Percentiles rank a stretch among this genome's conserved stretches.
Conservation (phyloP, 2,113 vertebrate genomes). For the Gambusia affinis region DNA sequence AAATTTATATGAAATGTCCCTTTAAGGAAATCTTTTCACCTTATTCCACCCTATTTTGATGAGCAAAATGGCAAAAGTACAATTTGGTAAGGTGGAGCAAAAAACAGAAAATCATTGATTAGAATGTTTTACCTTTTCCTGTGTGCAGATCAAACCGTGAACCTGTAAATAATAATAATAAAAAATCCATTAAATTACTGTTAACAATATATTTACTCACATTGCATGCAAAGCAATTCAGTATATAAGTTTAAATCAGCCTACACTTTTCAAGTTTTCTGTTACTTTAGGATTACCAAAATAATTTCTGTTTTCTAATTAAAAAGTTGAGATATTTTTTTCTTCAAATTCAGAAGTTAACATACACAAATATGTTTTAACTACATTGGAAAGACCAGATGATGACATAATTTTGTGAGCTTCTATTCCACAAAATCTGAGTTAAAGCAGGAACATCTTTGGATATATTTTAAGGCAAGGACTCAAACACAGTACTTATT, state of each 20-base stretch:
- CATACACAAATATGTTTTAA: too few species aligned
- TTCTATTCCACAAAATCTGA: too few species aligned
- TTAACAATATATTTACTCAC: background rate
- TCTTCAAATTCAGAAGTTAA: background rate
- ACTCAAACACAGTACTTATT: too few species aligned
- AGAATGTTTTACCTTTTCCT: constrained; percentile 67
- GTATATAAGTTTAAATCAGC: too few species aligned
- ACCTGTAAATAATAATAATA: constrained; percentile 45
- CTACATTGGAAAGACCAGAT: too few species aligned
- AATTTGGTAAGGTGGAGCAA: background rate
- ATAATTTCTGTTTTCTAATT: background rate
- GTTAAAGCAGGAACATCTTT: too few species aligned
- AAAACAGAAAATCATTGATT: background rate
- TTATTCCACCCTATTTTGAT: background rate
- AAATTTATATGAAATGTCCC: background rate
- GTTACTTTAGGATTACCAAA: too few species aligned
- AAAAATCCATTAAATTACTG: constrained; percentile 27
- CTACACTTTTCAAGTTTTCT: too few species aligned
- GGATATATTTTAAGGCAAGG: too few species aligned
- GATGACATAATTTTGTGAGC: too few species aligned
- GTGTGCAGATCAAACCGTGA: constrained; percentile 68
- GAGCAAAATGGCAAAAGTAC: background rate
- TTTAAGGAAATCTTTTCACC: background rate
- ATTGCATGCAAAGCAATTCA: background rate
- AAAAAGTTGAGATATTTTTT: background rate